phyloP scores from a whole-genome alignment of 2,797 vertebrate species.

The Gymnoscopelus microlampas region DNA sequence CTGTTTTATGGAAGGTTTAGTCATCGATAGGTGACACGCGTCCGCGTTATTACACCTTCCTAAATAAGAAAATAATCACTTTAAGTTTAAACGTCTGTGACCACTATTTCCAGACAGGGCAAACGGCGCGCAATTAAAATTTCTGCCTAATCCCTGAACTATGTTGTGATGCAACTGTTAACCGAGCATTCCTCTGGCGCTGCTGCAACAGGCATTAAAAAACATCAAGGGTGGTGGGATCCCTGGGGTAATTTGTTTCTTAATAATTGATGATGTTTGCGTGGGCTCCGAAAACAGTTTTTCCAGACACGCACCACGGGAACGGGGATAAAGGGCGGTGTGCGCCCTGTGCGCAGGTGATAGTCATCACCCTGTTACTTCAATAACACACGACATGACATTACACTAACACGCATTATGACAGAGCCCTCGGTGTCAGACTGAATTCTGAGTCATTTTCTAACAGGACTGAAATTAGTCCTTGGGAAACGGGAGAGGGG shows the following conservation, averaged over 20 bases:
- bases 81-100: constrained; percentile 26
- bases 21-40: constrained; percentile 73
- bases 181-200: constrained; percentile 57
- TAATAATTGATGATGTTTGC: constrained; percentile 85
- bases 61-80: constrained; percentile 19
- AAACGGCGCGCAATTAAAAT: constrained; percentile 31
- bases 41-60: constrained; percentile 42
- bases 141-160: constrained; percentile 11
- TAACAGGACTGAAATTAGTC: constrained; percentile 62
- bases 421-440: constrained; percentile 65
- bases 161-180: constrained; percentile 63
- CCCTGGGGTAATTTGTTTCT: constrained; percentile 77
- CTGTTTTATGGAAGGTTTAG: constrained; percentile 68
- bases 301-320: constrained; percentile 79
- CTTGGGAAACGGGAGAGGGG: constrained; percentile 8
- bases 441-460: constrained; percentile 66
- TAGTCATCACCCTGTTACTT: constrained; percentile 75
- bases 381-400: constrained; percentile 70
- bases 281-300: constrained; percentile 79
- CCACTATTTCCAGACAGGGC: constrained; percentile 33
- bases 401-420: constrained; percentile 63
- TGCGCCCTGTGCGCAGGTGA: constrained; percentile 68
- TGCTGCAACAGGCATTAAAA: constrained; percentile 69
- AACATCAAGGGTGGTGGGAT: constrained; percentile 66
- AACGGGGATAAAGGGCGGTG: constrained; percentile 72